These are phyloP conservation scores for Boloria euphrosyne DNA, from an alignment of 2,888 invertebrate genomes.

Conservation along the genomic window DNA sequence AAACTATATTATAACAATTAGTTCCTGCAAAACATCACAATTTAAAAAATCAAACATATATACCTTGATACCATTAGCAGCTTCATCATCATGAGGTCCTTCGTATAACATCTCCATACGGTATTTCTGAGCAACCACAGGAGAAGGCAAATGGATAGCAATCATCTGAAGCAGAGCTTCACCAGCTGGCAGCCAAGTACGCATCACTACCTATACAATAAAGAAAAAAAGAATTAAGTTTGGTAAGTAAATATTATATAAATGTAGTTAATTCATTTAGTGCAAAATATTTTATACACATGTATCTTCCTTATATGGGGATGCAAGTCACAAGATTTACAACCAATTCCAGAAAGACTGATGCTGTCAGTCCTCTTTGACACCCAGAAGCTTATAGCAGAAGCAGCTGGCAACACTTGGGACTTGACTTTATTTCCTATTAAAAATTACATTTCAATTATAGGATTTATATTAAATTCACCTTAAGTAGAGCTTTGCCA, in stretches of 20 bases:
- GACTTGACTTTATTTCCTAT: constrained; percentile 51
- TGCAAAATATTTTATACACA: constrained; percentile 85
- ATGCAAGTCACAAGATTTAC: constrained; percentile 52
- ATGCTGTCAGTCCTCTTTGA: constrained; percentile 76
- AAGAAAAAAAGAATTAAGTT: background rate
- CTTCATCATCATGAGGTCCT: constrained; percentile 98
- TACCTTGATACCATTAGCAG: constrained; percentile 93
- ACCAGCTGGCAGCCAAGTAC: constrained; percentile 99
- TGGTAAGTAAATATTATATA: background rate
- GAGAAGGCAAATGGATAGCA: constrained; percentile 99
- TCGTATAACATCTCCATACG: constrained; percentile 99
- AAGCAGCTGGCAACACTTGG: constrained; percentile 78
- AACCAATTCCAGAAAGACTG: constrained; percentile 75
- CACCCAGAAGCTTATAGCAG: constrained; percentile 69
- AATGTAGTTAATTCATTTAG: background rate
- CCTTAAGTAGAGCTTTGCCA: constrained; percentile 97
- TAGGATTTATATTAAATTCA: constrained; percentile 48
- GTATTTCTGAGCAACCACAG: constrained; percentile 99
- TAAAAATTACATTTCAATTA: background rate
- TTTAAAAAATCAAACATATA: background rate
- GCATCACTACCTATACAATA: constrained; percentile 91
- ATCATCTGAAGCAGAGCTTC: constrained; percentile 99
- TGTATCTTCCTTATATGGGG: constrained; percentile 66
- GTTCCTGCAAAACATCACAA: background rate
- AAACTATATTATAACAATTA: too few relatives aligned